Conservation (phyloP, 2,113 vertebrate species). For the Menura novaehollandiae region DNA sequence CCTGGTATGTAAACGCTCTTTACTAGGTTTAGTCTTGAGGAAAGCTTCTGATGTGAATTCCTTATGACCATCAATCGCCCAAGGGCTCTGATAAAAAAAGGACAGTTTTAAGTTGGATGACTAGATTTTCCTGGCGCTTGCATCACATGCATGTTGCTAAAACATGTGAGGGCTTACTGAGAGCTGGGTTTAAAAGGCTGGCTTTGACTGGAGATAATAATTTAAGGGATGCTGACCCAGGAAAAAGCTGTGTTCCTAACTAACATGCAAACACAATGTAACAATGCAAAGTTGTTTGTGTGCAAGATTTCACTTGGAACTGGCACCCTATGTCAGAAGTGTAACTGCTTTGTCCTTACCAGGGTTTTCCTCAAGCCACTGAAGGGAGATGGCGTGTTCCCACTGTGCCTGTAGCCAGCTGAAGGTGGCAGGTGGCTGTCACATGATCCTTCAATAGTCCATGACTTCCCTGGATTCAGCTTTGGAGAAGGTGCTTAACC, state of each 20-base stretch:
- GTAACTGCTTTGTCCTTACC: not conserved
- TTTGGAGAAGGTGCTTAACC: not conserved
- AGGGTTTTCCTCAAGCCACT: not conserved
- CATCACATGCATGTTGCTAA: not conserved
- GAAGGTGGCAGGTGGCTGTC: not conserved
- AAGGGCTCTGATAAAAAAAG: not conserved
- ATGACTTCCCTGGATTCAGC: not conserved
- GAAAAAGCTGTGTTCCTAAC: not conserved
- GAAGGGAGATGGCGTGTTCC: fast-evolving
- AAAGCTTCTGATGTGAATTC: not conserved
- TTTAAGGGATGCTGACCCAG: not conserved
- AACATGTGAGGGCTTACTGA: not conserved
- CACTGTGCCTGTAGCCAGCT: not conserved
- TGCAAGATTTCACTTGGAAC: not conserved
- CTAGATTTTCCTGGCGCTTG: fast-evolving
- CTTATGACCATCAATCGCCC: not conserved
- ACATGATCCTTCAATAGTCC: not conserved
- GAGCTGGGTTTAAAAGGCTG: not conserved
- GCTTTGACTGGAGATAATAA: not conserved
- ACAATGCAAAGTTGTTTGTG: not conserved
- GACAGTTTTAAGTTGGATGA: not conserved
- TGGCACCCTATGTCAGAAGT: fast-evolving
- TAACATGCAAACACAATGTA: fast-evolving
- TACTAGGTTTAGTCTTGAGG: not conserved
- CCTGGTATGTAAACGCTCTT: not conserved